Evolutionary conservation across 1,140 invertebrate genomes (phyloP).

Genomic region (Drosophila littoralis): DNA sequence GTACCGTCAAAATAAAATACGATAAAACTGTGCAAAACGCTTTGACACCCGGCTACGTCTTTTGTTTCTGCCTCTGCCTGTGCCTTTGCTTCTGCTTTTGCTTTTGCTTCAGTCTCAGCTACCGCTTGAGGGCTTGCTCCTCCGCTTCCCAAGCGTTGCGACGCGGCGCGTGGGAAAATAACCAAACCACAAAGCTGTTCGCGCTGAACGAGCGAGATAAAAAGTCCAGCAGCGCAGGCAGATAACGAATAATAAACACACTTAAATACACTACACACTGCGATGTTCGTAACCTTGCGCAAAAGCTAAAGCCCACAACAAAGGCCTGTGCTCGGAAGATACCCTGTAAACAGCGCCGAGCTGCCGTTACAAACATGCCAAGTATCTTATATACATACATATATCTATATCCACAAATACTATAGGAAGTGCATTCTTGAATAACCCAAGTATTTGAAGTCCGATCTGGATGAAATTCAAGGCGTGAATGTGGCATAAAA

Average conservation of each 20-base stretch:
- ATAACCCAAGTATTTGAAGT: no score
- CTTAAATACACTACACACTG: conserved; percentile 1
- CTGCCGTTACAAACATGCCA: background rate
- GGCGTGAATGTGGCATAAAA: no score
- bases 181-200: conserved; percentile 58
- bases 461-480: no score
- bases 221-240: conserved; percentile 8
- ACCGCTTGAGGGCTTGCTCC: conserved; percentile 9
- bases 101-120: background rate
- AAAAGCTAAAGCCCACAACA: background rate
- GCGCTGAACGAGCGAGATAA: conserved; percentile 65
- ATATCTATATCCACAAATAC: background rate
- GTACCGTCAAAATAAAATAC: conserved; percentile 57
- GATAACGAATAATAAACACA: conserved; percentile 6
- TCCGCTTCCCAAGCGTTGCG: conserved; percentile 8
- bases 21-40: conserved; percentile 61
- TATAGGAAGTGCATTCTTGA: no score
- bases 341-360: background rate
- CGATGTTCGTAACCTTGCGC: background rate
- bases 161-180: conserved; percentile 65
- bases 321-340: background rate
- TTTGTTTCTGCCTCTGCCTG: conserved; percentile 24
- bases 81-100: conserved; percentile 3
- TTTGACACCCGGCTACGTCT: conserved; percentile 44
- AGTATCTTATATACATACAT: background rate